These are phyloP conservation scores for Neodiprion pinetum DNA, from an alignment of 1,140 invertebrate species.

Conservation along the genomic window DNA sequence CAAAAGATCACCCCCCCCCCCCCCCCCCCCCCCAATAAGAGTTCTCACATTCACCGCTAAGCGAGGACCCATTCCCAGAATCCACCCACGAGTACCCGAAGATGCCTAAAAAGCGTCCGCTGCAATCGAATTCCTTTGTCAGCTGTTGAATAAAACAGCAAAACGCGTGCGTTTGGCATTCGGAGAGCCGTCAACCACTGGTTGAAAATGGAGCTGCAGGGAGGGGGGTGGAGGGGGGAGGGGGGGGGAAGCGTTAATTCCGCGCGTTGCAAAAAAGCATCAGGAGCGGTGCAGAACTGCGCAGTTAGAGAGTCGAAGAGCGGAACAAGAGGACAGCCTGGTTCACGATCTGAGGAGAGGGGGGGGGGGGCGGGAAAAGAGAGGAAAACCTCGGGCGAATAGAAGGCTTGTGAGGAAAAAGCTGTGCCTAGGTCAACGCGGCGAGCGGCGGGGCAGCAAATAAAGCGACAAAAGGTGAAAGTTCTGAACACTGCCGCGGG, in stretches of 20 bases:
- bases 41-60: too few relatives aligned
- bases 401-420: not conserved
- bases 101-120: too few relatives aligned
- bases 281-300: not conserved
- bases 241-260: not conserved
- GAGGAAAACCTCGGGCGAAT: not conserved
- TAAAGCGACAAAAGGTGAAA: too few relatives aligned
- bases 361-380: not conserved
- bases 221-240: not conserved
- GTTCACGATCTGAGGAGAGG: not conserved
- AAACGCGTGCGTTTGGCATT: too few relatives aligned
- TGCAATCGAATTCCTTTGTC: not conserved
- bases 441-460: too few relatives aligned
- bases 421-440: not conserved
- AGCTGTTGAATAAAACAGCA: not conserved
- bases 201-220: not conserved
- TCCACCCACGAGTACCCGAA: too few relatives aligned
- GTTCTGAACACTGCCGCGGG: too few relatives aligned
- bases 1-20: too few relatives aligned
- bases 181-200: not conserved
- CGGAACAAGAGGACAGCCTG: not conserved
- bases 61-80: too few relatives aligned
- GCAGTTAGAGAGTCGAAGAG: not conserved
- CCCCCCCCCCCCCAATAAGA: too few relatives aligned
- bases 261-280: too few relatives aligned